A percentile compares a stretch with the other conserved stretches of the same genome.
These are phyloP conservation scores for Agrypnia vestita DNA, from an alignment of 1,140 invertebrate species.

Conservation along the genomic window DNA sequence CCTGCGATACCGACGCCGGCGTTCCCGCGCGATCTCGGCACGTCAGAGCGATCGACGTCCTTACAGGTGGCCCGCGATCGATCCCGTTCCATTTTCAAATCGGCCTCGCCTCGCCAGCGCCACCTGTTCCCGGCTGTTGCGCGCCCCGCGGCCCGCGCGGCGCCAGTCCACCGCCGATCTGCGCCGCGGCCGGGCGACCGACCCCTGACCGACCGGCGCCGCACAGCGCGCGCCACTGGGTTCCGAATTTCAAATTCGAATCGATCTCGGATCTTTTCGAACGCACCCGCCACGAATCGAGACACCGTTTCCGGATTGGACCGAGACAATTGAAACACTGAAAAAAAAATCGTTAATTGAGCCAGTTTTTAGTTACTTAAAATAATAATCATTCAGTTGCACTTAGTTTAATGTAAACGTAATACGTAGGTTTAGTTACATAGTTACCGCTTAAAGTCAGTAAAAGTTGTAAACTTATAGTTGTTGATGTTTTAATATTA, in stretches of 20 bases:
- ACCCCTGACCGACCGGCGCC: conserved; percentile 1
- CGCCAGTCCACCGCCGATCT: conserved; percentile 43
- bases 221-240: conserved; percentile 17
- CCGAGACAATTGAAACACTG: too few species aligned
- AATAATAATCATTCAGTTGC: too few species aligned
- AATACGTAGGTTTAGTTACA: too few species aligned
- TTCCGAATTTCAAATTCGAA: conserved; percentile 42
- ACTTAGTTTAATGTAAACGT: too few species aligned
- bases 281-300: too few species aligned
- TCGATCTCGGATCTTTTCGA: conserved; percentile 20
- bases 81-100: conserved; percentile 40
- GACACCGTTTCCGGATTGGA: too few species aligned
- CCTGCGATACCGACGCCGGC: not conserved
- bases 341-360: too few species aligned
- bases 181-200: conserved; percentile 47
- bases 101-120: not conserved
- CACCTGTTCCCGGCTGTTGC: conserved; percentile 42
- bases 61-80: conserved; percentile 41
- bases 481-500: not conserved
- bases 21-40: conserved; percentile 34
- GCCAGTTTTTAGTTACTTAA: too few species aligned
- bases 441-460: too few species aligned
- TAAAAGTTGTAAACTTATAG: not conserved
- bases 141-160: not conserved
- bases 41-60: conserved; percentile 27